Evolutionary conservation across 2,888 invertebrate genomes (phyloP).

Genomic region (Pilophorus perplexus): DNA sequence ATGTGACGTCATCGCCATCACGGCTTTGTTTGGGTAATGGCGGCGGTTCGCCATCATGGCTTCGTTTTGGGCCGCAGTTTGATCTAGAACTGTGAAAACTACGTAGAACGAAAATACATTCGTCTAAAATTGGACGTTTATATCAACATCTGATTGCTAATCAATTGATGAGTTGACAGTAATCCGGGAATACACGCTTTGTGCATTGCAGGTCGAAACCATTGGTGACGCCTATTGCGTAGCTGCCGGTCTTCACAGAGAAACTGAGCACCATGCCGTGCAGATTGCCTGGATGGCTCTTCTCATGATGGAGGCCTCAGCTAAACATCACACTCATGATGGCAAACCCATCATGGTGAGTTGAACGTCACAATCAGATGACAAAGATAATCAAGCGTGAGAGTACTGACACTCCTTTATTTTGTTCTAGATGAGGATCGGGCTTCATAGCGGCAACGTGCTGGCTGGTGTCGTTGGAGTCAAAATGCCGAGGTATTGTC

Average conservation of each 20-base stretch:
- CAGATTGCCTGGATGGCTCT: constrained; percentile 96
- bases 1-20: no score
- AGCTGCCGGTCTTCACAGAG: constrained; percentile 85
- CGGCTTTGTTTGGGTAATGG: no score
- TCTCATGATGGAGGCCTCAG: constrained; percentile 88
- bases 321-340: constrained; percentile 82
- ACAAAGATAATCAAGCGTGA: neutral
- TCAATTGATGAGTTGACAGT: no score
- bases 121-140: no score
- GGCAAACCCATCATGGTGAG: constrained; percentile 83
- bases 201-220: constrained; percentile 80
- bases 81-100: no score
- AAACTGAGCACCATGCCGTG: constrained; percentile 83
- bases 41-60: no score
- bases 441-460: constrained; percentile 89
- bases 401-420: neutral
- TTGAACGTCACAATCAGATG: neutral
- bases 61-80: no score
- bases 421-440: constrained; percentile 81
- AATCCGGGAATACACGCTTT: no score
- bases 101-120: no score
- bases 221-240: constrained; percentile 96
- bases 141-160: no score
- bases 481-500: constrained; percentile 89
- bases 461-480: constrained; percentile 92